These are phyloP conservation scores for Macrosiphum euphorbiae DNA, from an alignment of 2,888 invertebrate species.

Conservation along the genomic window DNA sequence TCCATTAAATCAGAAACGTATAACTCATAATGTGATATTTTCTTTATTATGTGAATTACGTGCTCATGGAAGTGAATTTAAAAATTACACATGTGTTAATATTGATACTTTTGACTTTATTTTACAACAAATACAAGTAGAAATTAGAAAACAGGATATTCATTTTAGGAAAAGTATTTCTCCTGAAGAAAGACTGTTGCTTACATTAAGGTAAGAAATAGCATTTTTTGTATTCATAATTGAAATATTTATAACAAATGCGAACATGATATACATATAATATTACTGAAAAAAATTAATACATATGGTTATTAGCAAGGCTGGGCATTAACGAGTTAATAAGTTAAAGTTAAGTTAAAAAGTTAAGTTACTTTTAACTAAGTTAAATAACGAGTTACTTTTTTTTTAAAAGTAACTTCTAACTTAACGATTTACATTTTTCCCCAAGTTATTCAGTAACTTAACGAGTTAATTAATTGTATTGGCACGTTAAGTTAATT, in stretches of 20 bases:
- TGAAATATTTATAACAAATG: neutral
- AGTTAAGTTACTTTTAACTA: too few relatives aligned
- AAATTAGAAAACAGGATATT: constrained; percentile 14
- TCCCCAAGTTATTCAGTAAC: too few relatives aligned
- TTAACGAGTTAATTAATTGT: too few relatives aligned
- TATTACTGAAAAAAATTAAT: neutral
- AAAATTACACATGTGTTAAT: neutral
- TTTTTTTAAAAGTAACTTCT: too few relatives aligned
- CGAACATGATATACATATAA: neutral
- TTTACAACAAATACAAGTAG: constrained; percentile 16
- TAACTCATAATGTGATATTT: neutral
- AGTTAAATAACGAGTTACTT: too few relatives aligned
- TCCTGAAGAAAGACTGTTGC: constrained; percentile 19
- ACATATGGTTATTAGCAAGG: too few relatives aligned
- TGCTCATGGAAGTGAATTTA: neutral
- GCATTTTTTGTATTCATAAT: neutral
- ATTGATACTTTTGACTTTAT: neutral
- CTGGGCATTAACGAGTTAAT: too few relatives aligned
- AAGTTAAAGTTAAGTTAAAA: too few relatives aligned
- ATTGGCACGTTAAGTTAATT: too few relatives aligned
- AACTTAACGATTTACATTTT: too few relatives aligned
- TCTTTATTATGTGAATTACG: constrained; percentile 19
- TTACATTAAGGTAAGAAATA: neutral
- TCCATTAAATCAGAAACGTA: neutral
- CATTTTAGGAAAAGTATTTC: constrained; percentile 31